Evolutionary conservation across 2,888 invertebrate genomes (phyloP), one percentile per base, ranked within the genome.

Genomic region (Tromatobia lineatoria): DNA sequence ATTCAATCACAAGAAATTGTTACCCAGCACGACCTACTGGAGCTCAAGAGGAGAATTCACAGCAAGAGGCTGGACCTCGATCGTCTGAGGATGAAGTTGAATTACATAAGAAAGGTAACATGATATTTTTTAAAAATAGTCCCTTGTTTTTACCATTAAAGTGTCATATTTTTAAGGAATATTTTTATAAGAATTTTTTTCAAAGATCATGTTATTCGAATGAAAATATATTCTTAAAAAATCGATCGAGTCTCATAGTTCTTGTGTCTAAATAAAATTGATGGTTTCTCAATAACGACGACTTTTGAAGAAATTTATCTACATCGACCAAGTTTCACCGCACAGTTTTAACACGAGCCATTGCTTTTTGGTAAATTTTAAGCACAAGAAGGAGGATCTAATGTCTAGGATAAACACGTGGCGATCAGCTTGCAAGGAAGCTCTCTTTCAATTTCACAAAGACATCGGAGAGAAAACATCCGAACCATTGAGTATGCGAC

Each of bases 371-470:
- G 90, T 0, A 92, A 93, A 89, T 89, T 91, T 94, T 82, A 93
- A 94, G 20, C 93, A 94, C 69, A 95, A 95, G 52, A 94, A 94
- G 0, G 94, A 94, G 83, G 95, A 95, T 88, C 87, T 95, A 7
- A 90, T 94, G 81, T 91, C 85, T 52, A 91, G 95, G 34, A 95
- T 95, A 38, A 94, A 94, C 80, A 95, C 94, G 87, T 95, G 95
- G 95, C 94, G 94, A 86, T 94, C 92, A 75, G 95, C 95, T 0
- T 95, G 95, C 84, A 95, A 95, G 85, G 94, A 94, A 87, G 95
- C 95, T 0, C 89, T 95, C 20, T 92, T 94, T 81, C 94, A 95
- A 79, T 91, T 95, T 15, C 93, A 95, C 89, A 94, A 94, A 50
- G 85, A 94, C 50, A 94, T 95, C 93, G 94, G 93, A 81, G 91